Conservation (phyloP, 2,113 vertebrate species). For the Semicossyphus pulcher region DNA sequence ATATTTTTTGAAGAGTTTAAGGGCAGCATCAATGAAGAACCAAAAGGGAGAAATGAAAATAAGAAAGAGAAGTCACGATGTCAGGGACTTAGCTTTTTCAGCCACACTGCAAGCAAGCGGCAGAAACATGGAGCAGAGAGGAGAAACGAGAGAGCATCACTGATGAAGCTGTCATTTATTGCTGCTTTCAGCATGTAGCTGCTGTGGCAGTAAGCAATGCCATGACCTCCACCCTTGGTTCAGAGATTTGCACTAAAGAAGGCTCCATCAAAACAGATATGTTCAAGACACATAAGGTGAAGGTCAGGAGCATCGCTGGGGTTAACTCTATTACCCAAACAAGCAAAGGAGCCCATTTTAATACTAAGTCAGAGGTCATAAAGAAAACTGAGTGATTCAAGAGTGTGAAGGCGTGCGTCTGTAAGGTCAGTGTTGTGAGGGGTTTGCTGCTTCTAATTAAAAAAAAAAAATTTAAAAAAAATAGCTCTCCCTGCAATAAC, state of each 20-base stretch:
- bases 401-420: not conserved
- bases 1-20: not conserved
- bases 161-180: not conserved
- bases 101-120: not conserved
- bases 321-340: not conserved
- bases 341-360: not conserved
- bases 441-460: not conserved
- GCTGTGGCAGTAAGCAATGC: not conserved
- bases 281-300: not conserved
- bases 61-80: conserved; percentile 11
- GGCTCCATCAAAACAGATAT: not conserved
- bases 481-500: not conserved
- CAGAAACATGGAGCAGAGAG: not conserved
- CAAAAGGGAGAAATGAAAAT: not conserved
- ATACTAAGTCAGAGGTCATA: too few relatives aligned
- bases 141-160: not conserved
- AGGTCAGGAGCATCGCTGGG: not conserved
- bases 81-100: conserved; percentile 23
- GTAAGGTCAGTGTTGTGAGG: not conserved
- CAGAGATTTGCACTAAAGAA: conserved; percentile 4
- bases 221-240: conserved; percentile 9
- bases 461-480: not conserved
- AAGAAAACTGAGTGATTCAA: not conserved
- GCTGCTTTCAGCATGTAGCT: not conserved
- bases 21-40: not conserved